These are phyloP conservation scores for Tauraco erythrolophus DNA, from an alignment of 2,113 vertebrate species.

Conservation along the genomic window DNA sequence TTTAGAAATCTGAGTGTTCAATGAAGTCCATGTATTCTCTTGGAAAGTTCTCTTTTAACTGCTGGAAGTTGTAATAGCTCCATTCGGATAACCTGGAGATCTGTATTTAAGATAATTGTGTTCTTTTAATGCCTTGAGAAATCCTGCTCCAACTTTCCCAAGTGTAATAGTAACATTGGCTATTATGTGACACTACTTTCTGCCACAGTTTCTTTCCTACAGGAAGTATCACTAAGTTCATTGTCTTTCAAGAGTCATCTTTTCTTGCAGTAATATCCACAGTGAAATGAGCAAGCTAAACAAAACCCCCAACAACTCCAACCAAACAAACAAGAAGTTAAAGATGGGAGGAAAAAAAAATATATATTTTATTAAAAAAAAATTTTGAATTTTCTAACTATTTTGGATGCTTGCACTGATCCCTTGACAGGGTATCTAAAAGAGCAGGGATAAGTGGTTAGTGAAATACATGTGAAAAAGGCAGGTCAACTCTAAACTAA, in stretches of 20 bases:
- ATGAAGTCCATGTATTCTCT: neutral
- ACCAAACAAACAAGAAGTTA: neutral
- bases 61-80: neutral
- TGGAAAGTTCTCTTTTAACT: neutral
- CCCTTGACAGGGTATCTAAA: neutral
- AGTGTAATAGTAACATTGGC: neutral
- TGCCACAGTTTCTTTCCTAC: neutral
- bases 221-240: neutral
- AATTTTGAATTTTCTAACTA: neutral
- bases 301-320: neutral
- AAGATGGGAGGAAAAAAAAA: neutral
- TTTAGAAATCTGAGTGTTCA: neutral
- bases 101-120: neutral
- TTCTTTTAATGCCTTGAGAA: neutral
- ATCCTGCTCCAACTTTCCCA: neutral
- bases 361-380: no score
- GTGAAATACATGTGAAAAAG: neutral
- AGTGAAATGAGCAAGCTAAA: neutral
- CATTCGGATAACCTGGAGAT: neutral
- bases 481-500: neutral
- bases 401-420: neutral
- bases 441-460: neutral
- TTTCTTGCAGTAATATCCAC: neutral
- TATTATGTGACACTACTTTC: neutral
- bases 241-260: neutral